These are phyloP conservation scores for Dioctria rufipes DNA, from an alignment of 2,888 invertebrate genomes.

Conservation along the genomic window DNA sequence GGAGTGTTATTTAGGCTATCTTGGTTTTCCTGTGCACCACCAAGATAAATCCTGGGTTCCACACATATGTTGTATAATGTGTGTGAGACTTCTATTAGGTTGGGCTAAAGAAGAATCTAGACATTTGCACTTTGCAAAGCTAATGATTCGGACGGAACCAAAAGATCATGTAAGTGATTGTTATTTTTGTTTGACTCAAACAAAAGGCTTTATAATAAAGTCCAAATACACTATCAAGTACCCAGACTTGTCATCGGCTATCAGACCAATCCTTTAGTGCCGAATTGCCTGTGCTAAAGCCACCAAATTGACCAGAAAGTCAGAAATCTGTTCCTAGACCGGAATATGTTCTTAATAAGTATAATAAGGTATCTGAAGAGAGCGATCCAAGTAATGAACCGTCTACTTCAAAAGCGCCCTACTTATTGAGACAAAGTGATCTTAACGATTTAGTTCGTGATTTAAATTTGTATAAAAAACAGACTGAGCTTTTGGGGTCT, in stretches of 20 bases:
- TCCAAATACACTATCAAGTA: constrained; percentile 37
- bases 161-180: constrained; percentile 38
- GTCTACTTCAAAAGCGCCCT: constrained; percentile 30
- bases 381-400: constrained; percentile 22
- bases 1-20: constrained; percentile 43
- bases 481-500: constrained; percentile 37
- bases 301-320: constrained; percentile 18
- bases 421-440: constrained; percentile 17
- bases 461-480: constrained; percentile 39
- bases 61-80: background rate
- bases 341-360: background rate
- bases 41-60: constrained; percentile 48
- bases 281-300: constrained; percentile 41
- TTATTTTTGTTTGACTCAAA: constrained; percentile 42
- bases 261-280: constrained; percentile 39
- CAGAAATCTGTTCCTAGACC: background rate
- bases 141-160: constrained; percentile 31
- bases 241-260: constrained; percentile 39
- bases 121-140: no score
- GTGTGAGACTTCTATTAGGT: constrained; percentile 16
- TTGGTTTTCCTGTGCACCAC: constrained; percentile 45
- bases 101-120: constrained; percentile 6
- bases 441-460: constrained; percentile 12
- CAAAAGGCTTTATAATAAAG: background rate
- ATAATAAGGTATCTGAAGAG: background rate